Conservation (phyloP, 2,888 invertebrate species). For the Macrophya annulata region DNA sequence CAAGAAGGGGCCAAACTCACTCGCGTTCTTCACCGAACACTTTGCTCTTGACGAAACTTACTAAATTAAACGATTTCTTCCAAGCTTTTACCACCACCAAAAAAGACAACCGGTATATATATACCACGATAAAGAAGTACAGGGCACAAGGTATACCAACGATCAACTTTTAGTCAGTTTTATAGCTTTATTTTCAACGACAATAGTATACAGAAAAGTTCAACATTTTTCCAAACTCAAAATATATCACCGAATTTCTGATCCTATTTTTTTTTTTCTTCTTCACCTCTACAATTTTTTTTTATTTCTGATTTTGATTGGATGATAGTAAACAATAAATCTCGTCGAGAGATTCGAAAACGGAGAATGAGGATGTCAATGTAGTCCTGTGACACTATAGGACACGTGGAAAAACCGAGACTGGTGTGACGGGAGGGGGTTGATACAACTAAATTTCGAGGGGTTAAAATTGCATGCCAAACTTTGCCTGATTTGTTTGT, state of each 20-base stretch:
- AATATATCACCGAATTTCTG: background rate
- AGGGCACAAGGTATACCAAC: conserved; percentile 1
- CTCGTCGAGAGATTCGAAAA: conserved; percentile 1
- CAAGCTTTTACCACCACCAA: background rate
- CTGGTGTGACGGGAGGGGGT: conserved; percentile 7
- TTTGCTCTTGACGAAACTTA: conserved; percentile 6
- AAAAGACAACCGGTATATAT: conserved; percentile 50
- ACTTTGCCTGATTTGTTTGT: conserved; percentile 68
- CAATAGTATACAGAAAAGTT: background rate
- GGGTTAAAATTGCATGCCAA: conserved; percentile 69
- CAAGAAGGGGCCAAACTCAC: conserved; percentile 7
- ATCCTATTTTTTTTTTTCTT: background rate
- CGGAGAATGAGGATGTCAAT: conserved; percentile 35
- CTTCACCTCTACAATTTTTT: background rate
- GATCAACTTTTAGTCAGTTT: conserved; percentile 48
- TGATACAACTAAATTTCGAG: conserved; percentile 53
- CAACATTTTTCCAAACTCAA: background rate
- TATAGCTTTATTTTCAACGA: background rate
- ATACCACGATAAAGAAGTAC: conserved; percentile 33
- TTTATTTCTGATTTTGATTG: background rate
- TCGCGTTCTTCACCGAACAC: background rate
- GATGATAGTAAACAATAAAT: conserved; percentile 34
- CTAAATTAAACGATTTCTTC: conserved; percentile 53
- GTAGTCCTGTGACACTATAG: background rate
- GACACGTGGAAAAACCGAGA: background rate